phyloP scores from a whole-genome alignment of 1,140 invertebrate species.

The Adoxophyes honmai region DNA sequence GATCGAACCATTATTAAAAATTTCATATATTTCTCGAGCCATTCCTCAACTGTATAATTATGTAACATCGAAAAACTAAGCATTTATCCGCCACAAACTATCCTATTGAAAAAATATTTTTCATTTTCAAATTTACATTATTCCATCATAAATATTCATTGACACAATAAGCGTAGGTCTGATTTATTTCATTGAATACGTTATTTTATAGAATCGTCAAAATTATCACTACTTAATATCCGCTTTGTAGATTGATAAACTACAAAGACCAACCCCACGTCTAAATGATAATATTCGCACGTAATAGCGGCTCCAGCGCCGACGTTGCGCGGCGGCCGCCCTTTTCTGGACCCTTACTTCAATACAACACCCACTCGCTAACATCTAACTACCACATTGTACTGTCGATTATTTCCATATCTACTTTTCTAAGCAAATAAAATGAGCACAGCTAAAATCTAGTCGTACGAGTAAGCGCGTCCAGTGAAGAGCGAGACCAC shows the following conservation, averaged over 20 bases:
- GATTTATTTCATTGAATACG: constrained; percentile 25
- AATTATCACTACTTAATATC: constrained; percentile 11
- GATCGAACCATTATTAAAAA: background rate
- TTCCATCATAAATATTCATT: constrained; percentile 41
- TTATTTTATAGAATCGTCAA: constrained; percentile 12
- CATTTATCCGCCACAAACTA: constrained; percentile 50
- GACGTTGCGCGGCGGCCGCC: constrained; percentile 1
- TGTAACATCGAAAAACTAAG: constrained; percentile 45
- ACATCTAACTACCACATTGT: constrained; percentile 4
- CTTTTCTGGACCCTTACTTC: background rate
- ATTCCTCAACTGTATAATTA: constrained; percentile 69
- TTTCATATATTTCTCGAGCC: constrained; percentile 12
- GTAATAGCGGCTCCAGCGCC: background rate
- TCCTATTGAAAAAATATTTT: constrained; percentile 56
- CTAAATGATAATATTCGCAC: constrained; percentile 12
- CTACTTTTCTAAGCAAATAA: background rate
- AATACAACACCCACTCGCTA: background rate
- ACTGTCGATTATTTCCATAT: background rate
- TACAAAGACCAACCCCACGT: background rate
- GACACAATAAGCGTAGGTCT: constrained; percentile 51
- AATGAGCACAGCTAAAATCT: constrained; percentile 8
- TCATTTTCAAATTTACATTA: constrained; percentile 30
- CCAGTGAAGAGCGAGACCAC: background rate
- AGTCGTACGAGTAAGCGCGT: background rate
- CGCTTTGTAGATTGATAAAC: constrained; percentile 7